Evolutionary conservation across 2,888 invertebrate species (phyloP).

Genomic region (Agrilus biguttatus): DNA sequence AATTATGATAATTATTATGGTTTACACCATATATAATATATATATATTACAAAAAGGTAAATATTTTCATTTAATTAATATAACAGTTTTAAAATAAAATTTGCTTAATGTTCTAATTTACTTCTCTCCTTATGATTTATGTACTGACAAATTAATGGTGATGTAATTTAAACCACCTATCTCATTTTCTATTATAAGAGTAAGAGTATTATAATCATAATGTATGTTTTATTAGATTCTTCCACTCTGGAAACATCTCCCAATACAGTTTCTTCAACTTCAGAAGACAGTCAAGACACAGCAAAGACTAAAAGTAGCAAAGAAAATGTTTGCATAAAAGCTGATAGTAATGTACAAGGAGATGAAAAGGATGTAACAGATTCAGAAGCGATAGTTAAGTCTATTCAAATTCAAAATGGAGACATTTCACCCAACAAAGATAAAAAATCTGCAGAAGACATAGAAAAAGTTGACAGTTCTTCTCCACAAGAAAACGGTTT

Average conservation of each 20-base stretch:
- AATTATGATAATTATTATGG: too few relatives aligned
- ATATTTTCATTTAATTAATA: too few relatives aligned
- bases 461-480: slow-evolving; percentile 11
- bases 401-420: background rate
- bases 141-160: too few relatives aligned
- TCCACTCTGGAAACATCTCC: too few relatives aligned
- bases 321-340: background rate
- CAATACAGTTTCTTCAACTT: background rate
- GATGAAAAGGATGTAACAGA: background rate
- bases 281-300: slow-evolving; percentile 3
- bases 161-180: too few relatives aligned
- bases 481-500: slow-evolving; percentile 36
- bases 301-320: background rate
- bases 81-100: too few relatives aligned
- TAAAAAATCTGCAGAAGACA: slow-evolving; percentile 5
- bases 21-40: too few relatives aligned
- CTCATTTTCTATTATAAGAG: too few relatives aligned
- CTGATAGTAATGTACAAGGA: background rate
- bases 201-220: background rate
- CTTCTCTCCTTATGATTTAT: too few relatives aligned
- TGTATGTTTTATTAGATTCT: background rate
- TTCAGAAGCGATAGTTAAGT: background rate
- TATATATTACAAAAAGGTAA: too few relatives aligned
- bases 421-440: slow-evolving; percentile 3
- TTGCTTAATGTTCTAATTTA: too few relatives aligned